Conservation (phyloP, 1,140 invertebrate genomes). For the Reticulitermes speratus region DNA sequence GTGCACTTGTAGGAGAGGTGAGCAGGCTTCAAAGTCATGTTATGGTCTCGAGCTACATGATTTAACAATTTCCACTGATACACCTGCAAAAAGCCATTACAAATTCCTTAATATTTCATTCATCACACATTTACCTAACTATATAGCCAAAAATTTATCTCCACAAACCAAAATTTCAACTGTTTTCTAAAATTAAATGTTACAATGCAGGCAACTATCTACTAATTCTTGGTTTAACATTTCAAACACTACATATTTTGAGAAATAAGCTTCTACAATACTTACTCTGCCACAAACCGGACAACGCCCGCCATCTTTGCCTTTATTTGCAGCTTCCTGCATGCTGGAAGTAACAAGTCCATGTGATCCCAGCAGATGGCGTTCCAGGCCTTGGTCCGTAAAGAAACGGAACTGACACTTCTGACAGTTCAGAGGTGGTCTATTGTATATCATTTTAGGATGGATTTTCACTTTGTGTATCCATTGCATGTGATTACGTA, state of each 20-base stretch:
- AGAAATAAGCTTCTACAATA: background rate
- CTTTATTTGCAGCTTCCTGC: conserved; percentile 93
- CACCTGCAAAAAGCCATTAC: conserved; percentile 58
- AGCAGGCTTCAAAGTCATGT: conserved; percentile 85
- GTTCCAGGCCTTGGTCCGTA: conserved; percentile 81
- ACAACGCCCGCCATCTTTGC: conserved; percentile 90
- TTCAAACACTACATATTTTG: too few relatives aligned
- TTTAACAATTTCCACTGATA: conserved; percentile 91
- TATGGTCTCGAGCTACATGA: conserved; percentile 87
- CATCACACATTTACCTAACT: background rate
- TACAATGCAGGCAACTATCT: too few relatives aligned
- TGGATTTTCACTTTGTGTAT: conserved; percentile 96
- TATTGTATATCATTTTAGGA: conserved; percentile 93
- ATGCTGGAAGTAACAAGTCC: conserved; percentile 93
- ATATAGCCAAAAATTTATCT: background rate
- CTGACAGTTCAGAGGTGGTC: conserved; percentile 91
- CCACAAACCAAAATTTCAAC: background rate
- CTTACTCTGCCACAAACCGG: conserved; percentile 84
- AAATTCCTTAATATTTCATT: background rate
- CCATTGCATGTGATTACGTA: conserved; percentile 94
- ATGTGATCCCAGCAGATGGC: conserved; percentile 90
- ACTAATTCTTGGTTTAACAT: too few relatives aligned
- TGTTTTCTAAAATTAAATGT: too few relatives aligned
- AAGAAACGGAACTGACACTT: conserved; percentile 91
- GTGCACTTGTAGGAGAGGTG: conserved; percentile 93